Conservation (phyloP, 2,113 vertebrate genomes). For the Pteropus alecto region DNA sequence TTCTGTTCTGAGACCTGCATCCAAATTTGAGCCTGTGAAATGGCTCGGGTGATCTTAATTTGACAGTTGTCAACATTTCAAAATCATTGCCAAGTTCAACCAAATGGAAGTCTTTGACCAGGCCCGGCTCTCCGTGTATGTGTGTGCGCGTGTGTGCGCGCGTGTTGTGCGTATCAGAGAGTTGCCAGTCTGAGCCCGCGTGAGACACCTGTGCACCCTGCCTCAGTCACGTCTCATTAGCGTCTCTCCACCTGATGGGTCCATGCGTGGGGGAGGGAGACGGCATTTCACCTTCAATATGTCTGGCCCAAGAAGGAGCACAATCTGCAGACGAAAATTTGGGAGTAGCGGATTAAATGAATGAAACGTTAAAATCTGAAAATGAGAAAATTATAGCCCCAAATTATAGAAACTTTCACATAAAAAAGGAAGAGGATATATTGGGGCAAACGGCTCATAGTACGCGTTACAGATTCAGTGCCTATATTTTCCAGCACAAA, state of each 20-base stretch:
- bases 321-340: background rate
- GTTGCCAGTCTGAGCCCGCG: constrained; percentile 42
- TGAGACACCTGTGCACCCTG: constrained; percentile 55
- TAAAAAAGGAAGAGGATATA: background rate
- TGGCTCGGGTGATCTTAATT: constrained; percentile 78
- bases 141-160: fast-evolving
- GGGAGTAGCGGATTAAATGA: background rate
- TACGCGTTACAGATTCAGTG: background rate
- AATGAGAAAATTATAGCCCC: background rate
- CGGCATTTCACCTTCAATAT: background rate
- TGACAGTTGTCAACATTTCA: constrained; percentile 79
- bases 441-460: fast-evolving
- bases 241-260: background rate
- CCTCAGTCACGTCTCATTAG: constrained; percentile 48
- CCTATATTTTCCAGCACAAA: background rate
- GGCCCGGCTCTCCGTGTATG: background rate
- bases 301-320: background rate
- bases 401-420: background rate
- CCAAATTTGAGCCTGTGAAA: constrained; percentile 72
- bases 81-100: constrained; percentile 74
- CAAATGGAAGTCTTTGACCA: constrained; percentile 72
- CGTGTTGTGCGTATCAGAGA: background rate
- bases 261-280: background rate
- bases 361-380: background rate
- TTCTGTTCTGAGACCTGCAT: constrained; percentile 75